Percentiles rank a stretch among this genome's conserved stretches.
phyloP scores from a whole-genome alignment of 2,888 invertebrate genomes.

The Hirtodrosophila alboralis region DNA sequence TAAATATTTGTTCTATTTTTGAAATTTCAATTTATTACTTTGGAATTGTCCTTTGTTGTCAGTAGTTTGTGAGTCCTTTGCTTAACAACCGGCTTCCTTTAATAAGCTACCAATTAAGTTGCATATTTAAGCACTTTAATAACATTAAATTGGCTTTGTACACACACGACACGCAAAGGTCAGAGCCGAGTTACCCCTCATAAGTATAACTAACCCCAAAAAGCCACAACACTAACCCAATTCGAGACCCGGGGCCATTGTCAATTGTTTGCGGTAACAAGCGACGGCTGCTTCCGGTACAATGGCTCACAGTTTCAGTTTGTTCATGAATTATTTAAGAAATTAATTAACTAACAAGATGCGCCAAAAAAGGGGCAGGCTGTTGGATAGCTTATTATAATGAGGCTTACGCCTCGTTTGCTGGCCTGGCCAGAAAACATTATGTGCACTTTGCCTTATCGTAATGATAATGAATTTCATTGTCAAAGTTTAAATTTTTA shows the following conservation, averaged over 20 bases:
- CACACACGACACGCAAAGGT: constrained; percentile 12
- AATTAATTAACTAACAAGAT: constrained; percentile 55
- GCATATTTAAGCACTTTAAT: constrained; percentile 14
- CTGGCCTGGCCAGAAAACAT: constrained; percentile 21
- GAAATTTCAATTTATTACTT: too few species aligned
- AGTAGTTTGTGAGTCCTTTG: constrained; percentile 15
- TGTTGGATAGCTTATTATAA: constrained; percentile 11
- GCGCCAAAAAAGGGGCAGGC: background rate
- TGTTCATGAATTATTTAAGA: constrained; percentile 59
- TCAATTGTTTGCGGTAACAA: constrained; percentile 39
- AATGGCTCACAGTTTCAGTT: constrained; percentile 37
- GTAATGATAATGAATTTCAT: constrained; percentile 52
- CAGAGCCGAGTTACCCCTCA: constrained; percentile 12
- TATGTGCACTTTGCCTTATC: constrained; percentile 40
- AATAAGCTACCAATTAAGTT: constrained; percentile 18
- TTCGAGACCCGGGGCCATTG: constrained; percentile 9
- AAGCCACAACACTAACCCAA: constrained; percentile 7
- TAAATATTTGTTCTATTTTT: too few species aligned
- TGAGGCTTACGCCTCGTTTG: constrained; percentile 14
- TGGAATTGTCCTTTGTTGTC: constrained; percentile 9
- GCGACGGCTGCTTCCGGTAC: constrained; percentile 26
- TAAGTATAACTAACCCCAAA: constrained; percentile 1
- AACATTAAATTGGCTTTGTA: constrained; percentile 3
- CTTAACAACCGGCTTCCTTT: constrained; percentile 1
- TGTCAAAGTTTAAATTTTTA: constrained; percentile 31